Conservation (phyloP, 2,888 invertebrate genomes). For the Thyatira batis region DNA sequence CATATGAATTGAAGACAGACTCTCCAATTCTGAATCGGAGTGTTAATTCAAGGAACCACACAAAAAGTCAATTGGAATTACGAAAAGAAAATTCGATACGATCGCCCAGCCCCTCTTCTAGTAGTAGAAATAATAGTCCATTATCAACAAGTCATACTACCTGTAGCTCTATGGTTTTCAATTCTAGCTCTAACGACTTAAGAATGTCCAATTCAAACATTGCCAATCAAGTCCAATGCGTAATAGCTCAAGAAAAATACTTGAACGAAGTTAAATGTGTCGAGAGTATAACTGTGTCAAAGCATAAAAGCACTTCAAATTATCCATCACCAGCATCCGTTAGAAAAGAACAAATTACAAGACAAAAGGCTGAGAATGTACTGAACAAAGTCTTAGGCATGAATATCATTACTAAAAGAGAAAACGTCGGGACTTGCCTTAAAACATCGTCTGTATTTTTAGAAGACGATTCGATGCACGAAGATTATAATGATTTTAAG, state of each 20-base stretch:
- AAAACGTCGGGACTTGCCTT: constrained; percentile 68
- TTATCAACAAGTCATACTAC: constrained; percentile 78
- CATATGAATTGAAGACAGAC: constrained; percentile 74
- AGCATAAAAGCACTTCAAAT: constrained; percentile 51
- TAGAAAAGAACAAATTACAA: constrained; percentile 71
- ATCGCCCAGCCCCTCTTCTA: constrained; percentile 75
- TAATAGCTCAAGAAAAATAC: constrained; percentile 79
- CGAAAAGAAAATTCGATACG: constrained; percentile 68
- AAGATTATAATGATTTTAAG: constrained; percentile 69
- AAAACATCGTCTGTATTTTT: constrained; percentile 75
- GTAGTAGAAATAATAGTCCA: constrained; percentile 76
- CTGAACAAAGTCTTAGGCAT: constrained; percentile 76
- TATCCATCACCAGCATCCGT: constrained; percentile 65
- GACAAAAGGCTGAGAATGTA: constrained; percentile 76
- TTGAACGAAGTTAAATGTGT: constrained; percentile 77
- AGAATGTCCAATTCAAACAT: constrained; percentile 77
- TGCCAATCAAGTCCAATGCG: constrained; percentile 76
- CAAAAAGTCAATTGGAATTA: constrained; percentile 71
- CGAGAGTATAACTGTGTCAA: constrained; percentile 74
- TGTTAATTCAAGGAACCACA: constrained; percentile 54
- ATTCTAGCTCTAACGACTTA: constrained; percentile 76
- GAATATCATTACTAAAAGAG: constrained; percentile 72
- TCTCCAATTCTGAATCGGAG: constrained; percentile 66
- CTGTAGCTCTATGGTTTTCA: constrained; percentile 80
- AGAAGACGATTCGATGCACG: constrained; percentile 70